Base-by-base conservation (phyloP, 1,140 invertebrate species). In the Stegodyphus mimosarum region DNA sequence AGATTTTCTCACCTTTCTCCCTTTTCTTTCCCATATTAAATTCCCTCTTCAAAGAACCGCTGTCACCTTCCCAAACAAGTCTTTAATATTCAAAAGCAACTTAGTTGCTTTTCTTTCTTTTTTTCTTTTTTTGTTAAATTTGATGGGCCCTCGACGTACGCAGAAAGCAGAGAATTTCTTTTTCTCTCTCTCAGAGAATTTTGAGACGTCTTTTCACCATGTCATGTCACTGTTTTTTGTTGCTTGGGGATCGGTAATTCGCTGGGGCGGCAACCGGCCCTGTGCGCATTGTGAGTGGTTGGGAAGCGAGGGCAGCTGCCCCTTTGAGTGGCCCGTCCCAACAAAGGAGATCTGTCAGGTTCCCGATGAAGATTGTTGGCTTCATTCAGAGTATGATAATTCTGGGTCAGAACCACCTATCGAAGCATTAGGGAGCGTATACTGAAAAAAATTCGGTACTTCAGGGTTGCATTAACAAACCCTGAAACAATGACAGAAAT, bases 381-480 rank as follows among this genome's bases (percentile, higher is more conserved):
- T 81, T 81, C 70, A 81, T 81, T 81, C 52, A 72, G 33, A 51
- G 79, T 81, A 81, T 81, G 79, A 81, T 81, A 81, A 81, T 81
- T 81, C 53, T 72, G 79, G 79, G 69, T 81, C 79, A 81, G 77
- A 71, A 69, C 53, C 53, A 70, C 77, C 77, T 79, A 70, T 79
- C 52, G 50, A 7, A 18, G 15, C 13, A 5, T 0, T 50, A 18
- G 50, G 75, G 55, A 15, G 55, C 15, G 55, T 33, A 33, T 33
- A 33, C 33, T 33, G 33, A 33, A 33, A 33, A 33, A 33, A 33
- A 33, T 33, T 33, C 33, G 33, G 33, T 33, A 33, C 33, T 33
- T 33, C 33, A 33, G 33, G 33, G 33, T 33, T 33, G 3, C 33
- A 33, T 33, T 33, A 33, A 33, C 33, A 33, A 33, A 33, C 33